phyloP scores from a whole-genome alignment of 2,113 vertebrate genomes.

The Indicator indicator region DNA sequence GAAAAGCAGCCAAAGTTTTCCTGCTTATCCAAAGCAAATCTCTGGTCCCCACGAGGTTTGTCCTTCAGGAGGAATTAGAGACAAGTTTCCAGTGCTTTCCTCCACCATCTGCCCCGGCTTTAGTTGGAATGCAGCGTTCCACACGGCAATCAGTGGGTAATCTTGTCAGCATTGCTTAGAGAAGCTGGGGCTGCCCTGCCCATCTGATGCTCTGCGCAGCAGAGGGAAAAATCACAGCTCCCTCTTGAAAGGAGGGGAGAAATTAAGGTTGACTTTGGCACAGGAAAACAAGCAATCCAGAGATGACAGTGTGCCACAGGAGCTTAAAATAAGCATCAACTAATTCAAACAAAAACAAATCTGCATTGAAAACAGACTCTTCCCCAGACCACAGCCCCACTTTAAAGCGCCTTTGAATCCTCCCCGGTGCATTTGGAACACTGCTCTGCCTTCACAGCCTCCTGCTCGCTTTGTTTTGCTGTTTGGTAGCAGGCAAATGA shows the following conservation, averaged over 20 bases:
- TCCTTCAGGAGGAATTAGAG: constrained; percentile 19
- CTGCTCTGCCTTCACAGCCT: background rate
- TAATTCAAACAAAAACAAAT: constrained; percentile 66
- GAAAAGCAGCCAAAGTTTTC: background rate
- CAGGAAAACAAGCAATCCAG: constrained; percentile 52
- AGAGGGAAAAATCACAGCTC: constrained; percentile 34
- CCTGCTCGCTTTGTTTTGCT: background rate
- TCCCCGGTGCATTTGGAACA: constrained; percentile 30
- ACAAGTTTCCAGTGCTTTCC: background rate
- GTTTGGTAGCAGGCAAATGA: background rate
- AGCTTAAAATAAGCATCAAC: constrained; percentile 67
- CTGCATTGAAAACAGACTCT: constrained; percentile 46
- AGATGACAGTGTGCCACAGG: constrained; percentile 45
- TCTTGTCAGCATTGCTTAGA: background rate
- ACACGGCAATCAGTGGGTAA: background rate
- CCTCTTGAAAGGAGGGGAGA: constrained; percentile 55
- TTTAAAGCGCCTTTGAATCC: constrained; percentile 62
- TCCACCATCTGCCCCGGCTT: constrained; percentile 35
- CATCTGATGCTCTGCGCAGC: constrained; percentile 40
- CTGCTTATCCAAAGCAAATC: background rate
- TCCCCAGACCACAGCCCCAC: constrained; percentile 33
- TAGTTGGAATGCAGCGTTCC: constrained; percentile 13
- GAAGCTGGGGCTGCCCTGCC: constrained; percentile 28
- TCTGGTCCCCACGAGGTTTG: background rate
- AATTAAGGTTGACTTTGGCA: constrained; percentile 49